phyloP scores from a whole-genome alignment of 2,113 vertebrate genomes.

The Pristiophorus japonicus region DNA sequence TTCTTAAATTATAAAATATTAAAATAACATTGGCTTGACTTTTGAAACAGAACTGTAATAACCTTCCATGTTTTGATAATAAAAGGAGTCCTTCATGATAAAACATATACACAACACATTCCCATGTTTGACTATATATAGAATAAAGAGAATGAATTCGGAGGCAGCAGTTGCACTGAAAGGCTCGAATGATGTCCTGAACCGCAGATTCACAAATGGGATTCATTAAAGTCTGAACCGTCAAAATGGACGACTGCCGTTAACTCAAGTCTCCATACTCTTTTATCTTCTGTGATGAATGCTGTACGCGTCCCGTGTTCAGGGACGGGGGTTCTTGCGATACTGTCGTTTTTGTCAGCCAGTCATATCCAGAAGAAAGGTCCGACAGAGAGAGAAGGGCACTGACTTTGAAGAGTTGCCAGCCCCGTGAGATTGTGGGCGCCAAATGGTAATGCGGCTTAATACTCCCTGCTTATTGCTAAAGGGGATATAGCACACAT shows the following conservation, averaged over 20 bases:
- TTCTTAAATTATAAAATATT: slow-evolving; percentile 37
- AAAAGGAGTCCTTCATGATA: slow-evolving; percentile 23
- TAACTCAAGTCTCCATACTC: not conserved
- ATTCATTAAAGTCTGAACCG: not conserved
- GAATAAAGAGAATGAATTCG: not conserved
- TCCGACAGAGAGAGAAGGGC: not conserved
- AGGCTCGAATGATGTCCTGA: not conserved
- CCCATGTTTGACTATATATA: slow-evolving; percentile 25
- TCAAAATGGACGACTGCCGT: not conserved
- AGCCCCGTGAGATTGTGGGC: not conserved
- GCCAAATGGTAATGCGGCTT: not conserved
- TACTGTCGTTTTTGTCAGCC: not conserved
- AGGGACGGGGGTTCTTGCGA: not conserved
- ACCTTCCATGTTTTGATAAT: not conserved
- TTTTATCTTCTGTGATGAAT: not conserved
- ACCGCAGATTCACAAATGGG: not conserved
- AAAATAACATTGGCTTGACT: slow-evolving; percentile 34
- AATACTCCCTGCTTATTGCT: not conserved
- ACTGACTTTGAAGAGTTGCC: not conserved
- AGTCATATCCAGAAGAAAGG: not conserved
- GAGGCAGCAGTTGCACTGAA: not conserved
- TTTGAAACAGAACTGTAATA: slow-evolving; percentile 30
- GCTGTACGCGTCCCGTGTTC: not conserved
- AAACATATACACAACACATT: slow-evolving; percentile 21
- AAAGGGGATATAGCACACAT: not conserved